Evolutionary conservation across 2,797 vertebrate genomes (phyloP).

Genomic region (Oreochromis mossambicus): DNA sequence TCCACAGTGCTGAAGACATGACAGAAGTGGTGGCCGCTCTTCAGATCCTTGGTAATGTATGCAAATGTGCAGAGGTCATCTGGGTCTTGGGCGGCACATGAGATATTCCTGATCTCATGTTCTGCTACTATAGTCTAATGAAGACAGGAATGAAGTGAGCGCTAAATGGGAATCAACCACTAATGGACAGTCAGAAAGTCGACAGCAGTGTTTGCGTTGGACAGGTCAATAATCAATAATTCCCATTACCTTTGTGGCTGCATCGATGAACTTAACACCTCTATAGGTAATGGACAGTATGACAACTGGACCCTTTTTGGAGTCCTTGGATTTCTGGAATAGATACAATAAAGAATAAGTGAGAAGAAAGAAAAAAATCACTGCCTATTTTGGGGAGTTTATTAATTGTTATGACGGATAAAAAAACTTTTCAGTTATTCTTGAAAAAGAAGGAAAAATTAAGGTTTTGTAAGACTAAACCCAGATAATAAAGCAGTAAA

Average conservation of each 20-base stretch:
- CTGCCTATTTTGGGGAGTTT: not conserved
- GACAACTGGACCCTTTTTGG: slow-evolving; percentile 95
- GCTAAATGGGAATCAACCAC: not conserved
- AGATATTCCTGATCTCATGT: slow-evolving; percentile 98
- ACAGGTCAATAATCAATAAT: not conserved
- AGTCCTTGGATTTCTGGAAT: slow-evolving; percentile 92
- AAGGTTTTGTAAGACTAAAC: slow-evolving; percentile 13
- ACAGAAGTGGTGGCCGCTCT: slow-evolving; percentile 96
- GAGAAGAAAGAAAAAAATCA: not conserved
- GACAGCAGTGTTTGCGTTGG: not conserved
- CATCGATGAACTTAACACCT: slow-evolving; percentile 98
- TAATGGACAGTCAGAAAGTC: not conserved
- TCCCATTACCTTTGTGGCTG: slow-evolving; percentile 88
- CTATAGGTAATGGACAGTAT: slow-evolving; percentile 96
- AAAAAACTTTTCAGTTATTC: not conserved
- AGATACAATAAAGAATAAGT: not conserved
- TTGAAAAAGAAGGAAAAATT: not conserved
- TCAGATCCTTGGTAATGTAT: slow-evolving; percentile 98
- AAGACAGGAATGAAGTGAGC: not conserved
- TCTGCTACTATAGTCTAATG: slow-evolving; percentile 92
- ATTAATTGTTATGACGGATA: not conserved
- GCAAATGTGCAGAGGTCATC: slow-evolving; percentile 97
- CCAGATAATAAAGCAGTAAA: not conserved
- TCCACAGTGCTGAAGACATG: slow-evolving; percentile 98
- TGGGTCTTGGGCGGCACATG: slow-evolving; percentile 96